Evolutionary conservation across 2,113 vertebrate genomes (phyloP), one percentile per base, ranked within the genome.

Genomic region (Vimba vimba): DNA sequence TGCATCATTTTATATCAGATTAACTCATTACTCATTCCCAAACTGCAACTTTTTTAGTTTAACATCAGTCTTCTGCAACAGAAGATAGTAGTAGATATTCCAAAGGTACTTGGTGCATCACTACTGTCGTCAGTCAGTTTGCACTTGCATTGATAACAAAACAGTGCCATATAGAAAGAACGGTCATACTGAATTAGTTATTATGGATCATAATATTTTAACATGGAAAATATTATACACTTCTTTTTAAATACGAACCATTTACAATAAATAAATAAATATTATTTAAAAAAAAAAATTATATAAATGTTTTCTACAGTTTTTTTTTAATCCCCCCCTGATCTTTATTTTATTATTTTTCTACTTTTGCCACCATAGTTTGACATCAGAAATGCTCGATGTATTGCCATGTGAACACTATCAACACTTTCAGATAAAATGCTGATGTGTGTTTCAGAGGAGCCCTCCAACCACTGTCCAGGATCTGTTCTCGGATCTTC

Each of bases 401-500:
- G 68, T 11, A 71, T 39, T 59, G 9, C 2, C 55, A 3, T 82
- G 8, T 82, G 45, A 68, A 43, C n/a, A 69, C 36, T 3, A 52
- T 19, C 43, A 50, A 66, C 9, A 45, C 12, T 39, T 68, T 68
- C 15, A 45, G 27, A 64, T 79, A 36, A 39, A n/a, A 19, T 57
- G 11, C 7, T 13, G 60, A 83, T 81, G 89, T 88, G 33, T 66
- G 83, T 93, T 92, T 74, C 94, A 99, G 97, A 96, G 93, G 90
- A 90, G 83, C 0, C 90, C 94, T 15, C 94, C 97, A n/a, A 94
- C 95, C 0, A 87, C 91, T 81, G 89, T 98, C 91, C 95, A 94
- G 7, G 97, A 99, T 90, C 91, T 98, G 5, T 98, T 97, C 86
- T 89, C 90, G 60, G 98, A 99, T 82, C 92, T 99, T 64, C 91